Conservation (phyloP, 2,797 vertebrate species). For the Sebastes hubbsi region DNA sequence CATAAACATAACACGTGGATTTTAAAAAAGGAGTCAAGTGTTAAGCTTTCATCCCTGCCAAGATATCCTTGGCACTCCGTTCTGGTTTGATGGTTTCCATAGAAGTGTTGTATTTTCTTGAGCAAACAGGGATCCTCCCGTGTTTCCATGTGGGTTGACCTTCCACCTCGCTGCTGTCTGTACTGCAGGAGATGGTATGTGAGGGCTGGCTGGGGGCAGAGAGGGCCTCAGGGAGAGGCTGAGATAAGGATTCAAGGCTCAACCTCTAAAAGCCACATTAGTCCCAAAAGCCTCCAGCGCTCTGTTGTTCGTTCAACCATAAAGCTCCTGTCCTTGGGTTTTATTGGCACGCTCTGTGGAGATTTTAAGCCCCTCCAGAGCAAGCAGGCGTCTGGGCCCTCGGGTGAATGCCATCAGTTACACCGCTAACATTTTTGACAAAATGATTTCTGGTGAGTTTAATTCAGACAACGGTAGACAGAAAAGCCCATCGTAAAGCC, state of each 20-base stretch:
- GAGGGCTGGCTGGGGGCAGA: slow-evolving; percentile 22
- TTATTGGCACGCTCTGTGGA: slow-evolving; percentile 53
- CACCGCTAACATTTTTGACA: slow-evolving; percentile 19
- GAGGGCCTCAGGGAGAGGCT: slow-evolving; percentile 29
- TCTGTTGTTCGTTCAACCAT: slow-evolving; percentile 49
- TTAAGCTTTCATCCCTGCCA: slow-evolving; percentile 14
- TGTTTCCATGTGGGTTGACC: slow-evolving; percentile 58
- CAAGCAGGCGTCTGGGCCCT: slow-evolving; percentile 26
- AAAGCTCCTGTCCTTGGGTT: slow-evolving; percentile 60
- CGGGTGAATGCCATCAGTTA: slow-evolving; percentile 25
- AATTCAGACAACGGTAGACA: neutral
- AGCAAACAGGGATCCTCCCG: slow-evolving; percentile 51
- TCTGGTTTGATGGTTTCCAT: slow-evolving; percentile 47
- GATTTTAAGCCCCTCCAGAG: slow-evolving; percentile 48
- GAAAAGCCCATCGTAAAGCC: neutral
- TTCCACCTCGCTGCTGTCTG: slow-evolving; percentile 53
- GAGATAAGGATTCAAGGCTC: slow-evolving; percentile 67
- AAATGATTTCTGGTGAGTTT: slow-evolving; percentile 4
- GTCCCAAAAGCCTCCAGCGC: slow-evolving; percentile 52
- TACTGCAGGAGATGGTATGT: slow-evolving; percentile 44
- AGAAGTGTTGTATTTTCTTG: slow-evolving; percentile 32
- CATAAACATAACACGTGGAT: neutral
- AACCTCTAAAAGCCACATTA: slow-evolving; percentile 65
- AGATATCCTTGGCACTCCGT: neutral
- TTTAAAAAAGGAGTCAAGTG: neutral